These are phyloP conservation scores for Brienomyrus longianalis DNA, from an alignment of 2,113 vertebrate species.

Conservation along the genomic window DNA sequence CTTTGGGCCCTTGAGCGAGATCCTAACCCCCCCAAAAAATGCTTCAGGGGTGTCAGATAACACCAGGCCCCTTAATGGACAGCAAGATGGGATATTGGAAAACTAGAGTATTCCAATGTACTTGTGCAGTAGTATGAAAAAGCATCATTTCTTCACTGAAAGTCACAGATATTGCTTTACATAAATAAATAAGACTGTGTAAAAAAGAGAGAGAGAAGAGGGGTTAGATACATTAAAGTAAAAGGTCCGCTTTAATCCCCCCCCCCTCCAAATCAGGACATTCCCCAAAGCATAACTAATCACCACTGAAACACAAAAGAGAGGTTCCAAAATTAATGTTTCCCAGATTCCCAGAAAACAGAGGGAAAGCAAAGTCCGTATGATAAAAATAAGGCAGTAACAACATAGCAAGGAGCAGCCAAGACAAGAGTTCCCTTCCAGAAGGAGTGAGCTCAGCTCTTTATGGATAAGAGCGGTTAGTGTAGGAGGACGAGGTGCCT, in stretches of 20 bases:
- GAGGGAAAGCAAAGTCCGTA: neutral
- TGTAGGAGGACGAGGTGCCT: neutral
- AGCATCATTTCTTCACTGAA: neutral
- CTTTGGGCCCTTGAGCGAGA: neutral
- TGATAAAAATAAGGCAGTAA: neutral
- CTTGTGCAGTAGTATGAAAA: neutral
- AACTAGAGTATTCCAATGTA: neutral
- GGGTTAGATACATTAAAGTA: neutral
- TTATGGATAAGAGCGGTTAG: neutral
- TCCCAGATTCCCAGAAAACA: neutral
- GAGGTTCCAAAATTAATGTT: neutral
- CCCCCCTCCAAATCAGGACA: neutral
- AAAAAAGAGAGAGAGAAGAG: neutral
- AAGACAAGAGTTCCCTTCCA: neutral
- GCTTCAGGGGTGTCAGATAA: neutral
- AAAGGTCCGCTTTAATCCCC: neutral
- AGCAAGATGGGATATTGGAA: neutral
- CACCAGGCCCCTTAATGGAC: neutral
- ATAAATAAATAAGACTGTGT: neutral
- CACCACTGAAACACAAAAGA: neutral
- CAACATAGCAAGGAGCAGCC: neutral
- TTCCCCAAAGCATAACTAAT: neutral
- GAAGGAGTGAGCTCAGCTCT: neutral
- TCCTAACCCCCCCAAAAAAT: neutral
- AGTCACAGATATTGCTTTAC: neutral